Percentiles rank a stretch among this genome's conserved stretches.
phyloP scores from a whole-genome alignment of 2,888 invertebrate genomes.

The Ormyrus nitidulus region DNA sequence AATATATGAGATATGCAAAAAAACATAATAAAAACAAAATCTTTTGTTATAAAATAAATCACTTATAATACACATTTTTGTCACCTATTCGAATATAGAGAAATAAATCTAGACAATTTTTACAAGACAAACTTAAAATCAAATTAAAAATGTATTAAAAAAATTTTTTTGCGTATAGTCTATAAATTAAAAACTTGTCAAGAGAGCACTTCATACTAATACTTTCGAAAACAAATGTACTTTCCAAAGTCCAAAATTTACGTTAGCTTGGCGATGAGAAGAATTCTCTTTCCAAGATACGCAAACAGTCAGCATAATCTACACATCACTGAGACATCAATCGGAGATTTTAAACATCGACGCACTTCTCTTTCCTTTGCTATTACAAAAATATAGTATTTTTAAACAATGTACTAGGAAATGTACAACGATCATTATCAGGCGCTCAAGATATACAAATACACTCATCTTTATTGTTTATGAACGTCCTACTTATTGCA shows the following conservation, averaged over 20 bases:
- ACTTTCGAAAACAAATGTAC: not conserved
- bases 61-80: too few species aligned
- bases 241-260: constrained; percentile 22
- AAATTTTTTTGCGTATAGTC: too few species aligned
- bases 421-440: constrained; percentile 28
- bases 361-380: not conserved
- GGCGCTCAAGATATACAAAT: not conserved
- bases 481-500: constrained; percentile 17
- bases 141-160: too few species aligned
- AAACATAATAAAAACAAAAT: too few species aligned
- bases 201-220: not conserved
- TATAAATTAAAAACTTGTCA: constrained; percentile 7
- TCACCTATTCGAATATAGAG: too few species aligned
- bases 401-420: constrained; percentile 36
- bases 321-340: not conserved
- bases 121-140: too few species aligned
- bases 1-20: too few species aligned
- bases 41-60: too few species aligned
- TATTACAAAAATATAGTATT: constrained; percentile 53
- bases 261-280: constrained; percentile 3
- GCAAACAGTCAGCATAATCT: not conserved
- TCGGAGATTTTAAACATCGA: not conserved
- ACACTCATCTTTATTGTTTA: constrained; percentile 11
- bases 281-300: constrained; percentile 9
- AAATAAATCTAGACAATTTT: too few species aligned